These are phyloP conservation scores for Parascotia fuliginaria DNA, from an alignment of 2,888 invertebrate genomes.

Conservation along the genomic window DNA sequence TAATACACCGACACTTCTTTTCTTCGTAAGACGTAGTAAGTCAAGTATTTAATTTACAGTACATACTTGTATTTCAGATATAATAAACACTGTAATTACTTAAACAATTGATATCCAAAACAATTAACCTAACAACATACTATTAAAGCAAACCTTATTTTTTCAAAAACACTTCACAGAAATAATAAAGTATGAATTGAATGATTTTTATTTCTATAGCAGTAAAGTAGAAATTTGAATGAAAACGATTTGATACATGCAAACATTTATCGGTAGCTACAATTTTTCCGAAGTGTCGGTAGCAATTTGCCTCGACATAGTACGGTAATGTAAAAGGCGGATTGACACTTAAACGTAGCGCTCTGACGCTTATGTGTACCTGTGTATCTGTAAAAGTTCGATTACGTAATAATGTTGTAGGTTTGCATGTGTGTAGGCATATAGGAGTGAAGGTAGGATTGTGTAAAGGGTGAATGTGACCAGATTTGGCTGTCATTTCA, in stretches of 20 bases:
- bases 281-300: constrained; percentile 54
- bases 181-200: too few species aligned
- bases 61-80: too few species aligned
- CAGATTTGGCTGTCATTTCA: neutral
- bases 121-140: constrained; percentile 40
- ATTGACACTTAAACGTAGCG: constrained; percentile 41
- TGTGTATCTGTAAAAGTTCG: constrained; percentile 37
- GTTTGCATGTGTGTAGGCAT: constrained; percentile 6
- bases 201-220: neutral
- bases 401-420: constrained; percentile 22
- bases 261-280: constrained; percentile 38
- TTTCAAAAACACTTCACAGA: too few species aligned
- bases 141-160: too few species aligned
- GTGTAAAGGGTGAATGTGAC: neutral
- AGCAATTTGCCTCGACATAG: constrained; percentile 45
- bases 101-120: constrained; percentile 32
- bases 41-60: too few species aligned
- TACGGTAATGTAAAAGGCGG: constrained; percentile 36
- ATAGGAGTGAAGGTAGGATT: neutral
- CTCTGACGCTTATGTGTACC: constrained; percentile 17
- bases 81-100: constrained; percentile 26
- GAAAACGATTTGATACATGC: constrained; percentile 7
- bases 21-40: too few species aligned
- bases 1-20: too few species aligned
- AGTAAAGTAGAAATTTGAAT: constrained; percentile 11